Base-by-base conservation (phyloP, 2,888 invertebrate species). In the Dasysyrphus albostriatus region DNA sequence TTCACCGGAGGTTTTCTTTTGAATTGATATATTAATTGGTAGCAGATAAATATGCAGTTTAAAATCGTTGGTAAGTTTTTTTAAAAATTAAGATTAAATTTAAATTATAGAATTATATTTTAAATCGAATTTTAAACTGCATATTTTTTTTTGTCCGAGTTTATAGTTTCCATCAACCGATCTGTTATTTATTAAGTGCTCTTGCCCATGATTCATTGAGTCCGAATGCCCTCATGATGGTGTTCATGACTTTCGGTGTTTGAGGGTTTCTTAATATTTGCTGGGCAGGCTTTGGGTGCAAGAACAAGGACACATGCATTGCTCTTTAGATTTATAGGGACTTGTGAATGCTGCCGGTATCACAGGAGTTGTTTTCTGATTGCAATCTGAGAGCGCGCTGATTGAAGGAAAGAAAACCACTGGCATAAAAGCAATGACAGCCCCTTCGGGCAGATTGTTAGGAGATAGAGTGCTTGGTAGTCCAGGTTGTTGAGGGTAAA, bases 371-470 rank as follows among this genome's bases (percentile, higher is more conserved):
- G 80, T 61, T 74, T 90, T 91, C 24, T 90, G 90, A 58, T 91
- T 89, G 84, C 92, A 91, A 91, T 93, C 90, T 92, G 92, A 63
- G 89, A 89, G n/a, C 85, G 80, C 92, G 93, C 93, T 37, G 92
- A 91, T 67, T 65, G 67, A 37, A 1, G 96, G 96, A 89, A 95
- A 94, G 89, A 96, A 95, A 19, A 96, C 94, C 4, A 96, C 95
- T 0, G 96, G 96, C 88, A 96, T 94, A 88, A 95, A 96, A 63
- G 95, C 96, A 61, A 96, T 94, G 14, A 95, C 93, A 24, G 93
- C 92, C 8, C 95, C 95, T 89, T 94, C 94, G 0, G 95, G 91
- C 90, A 93, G 88, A 90, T 91, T 91, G 89, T 92, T 90, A 42
- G 92, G 91, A 69, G 93, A 91, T 84, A 92, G 91, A 83, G 90